Evolutionary conservation across 2,888 invertebrate genomes (phyloP).

Genomic region (Xanthorhoe spadicearia): DNA sequence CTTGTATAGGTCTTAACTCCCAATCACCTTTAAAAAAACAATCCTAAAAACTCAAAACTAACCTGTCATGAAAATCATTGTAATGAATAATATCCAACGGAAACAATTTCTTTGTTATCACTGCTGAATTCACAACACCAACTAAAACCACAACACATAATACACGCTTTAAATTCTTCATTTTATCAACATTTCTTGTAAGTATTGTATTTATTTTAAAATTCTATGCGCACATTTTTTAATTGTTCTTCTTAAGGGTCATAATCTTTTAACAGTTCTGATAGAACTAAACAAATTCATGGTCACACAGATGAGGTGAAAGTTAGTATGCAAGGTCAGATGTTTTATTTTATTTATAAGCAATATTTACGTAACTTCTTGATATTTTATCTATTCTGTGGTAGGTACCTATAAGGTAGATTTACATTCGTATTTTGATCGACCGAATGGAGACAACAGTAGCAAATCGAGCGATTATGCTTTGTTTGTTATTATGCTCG

Average conservation of each 20-base stretch:
- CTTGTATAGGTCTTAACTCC: too few relatives aligned
- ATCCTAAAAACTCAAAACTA: constrained; percentile 39
- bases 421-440: neutral
- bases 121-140: constrained; percentile 48
- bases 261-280: neutral
- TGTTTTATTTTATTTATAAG: neutral
- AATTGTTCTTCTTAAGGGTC: neutral
- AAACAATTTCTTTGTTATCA: constrained; percentile 61
- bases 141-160: constrained; percentile 41
- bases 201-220: too few relatives aligned
- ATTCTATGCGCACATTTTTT: neutral
- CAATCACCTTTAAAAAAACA: too few relatives aligned
- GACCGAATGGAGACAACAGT: neutral
- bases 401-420: neutral
- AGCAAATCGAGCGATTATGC: too few relatives aligned
- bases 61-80: constrained; percentile 84
- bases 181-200: neutral
- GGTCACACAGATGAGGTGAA: neutral
- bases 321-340: neutral
- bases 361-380: neutral
- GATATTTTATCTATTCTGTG: neutral
- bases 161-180: constrained; percentile 40
- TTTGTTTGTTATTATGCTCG: too few relatives aligned
- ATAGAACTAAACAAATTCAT: neutral
- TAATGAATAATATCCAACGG: constrained; percentile 82